Evolutionary conservation across 2,113 vertebrate genomes (phyloP).

Genomic region (Cranoglanis bouderius): DNA sequence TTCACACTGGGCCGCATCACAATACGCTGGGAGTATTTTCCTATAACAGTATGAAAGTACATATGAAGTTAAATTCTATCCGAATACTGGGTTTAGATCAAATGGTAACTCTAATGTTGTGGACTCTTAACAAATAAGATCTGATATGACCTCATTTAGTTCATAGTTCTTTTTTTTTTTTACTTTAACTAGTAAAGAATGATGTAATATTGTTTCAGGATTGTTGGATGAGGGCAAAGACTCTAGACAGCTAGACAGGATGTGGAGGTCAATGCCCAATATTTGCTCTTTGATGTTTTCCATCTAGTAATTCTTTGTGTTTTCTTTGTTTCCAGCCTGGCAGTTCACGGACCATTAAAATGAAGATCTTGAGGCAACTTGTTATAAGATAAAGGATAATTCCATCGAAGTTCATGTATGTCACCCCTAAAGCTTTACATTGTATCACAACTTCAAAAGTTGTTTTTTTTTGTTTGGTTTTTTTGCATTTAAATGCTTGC

Average conservation of each 20-base stretch:
- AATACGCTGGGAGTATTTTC: not conserved
- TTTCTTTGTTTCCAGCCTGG: not conserved
- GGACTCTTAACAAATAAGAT: not conserved
- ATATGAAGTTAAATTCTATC: not conserved
- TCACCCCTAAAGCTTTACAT: not conserved
- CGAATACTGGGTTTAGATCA: not conserved
- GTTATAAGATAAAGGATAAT: not conserved
- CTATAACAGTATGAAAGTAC: not conserved
- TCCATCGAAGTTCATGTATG: not conserved
- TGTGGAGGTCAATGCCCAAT: slow-evolving; percentile 28
- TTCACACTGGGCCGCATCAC: not conserved
- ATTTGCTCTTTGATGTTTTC: slow-evolving; percentile 15
- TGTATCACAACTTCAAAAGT: slow-evolving; percentile 8
- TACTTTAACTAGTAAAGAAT: not conserved
- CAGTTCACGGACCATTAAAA: slow-evolving; percentile 14
- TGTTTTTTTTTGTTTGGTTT: no score
- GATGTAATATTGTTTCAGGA: not conserved
- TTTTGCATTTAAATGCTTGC: not conserved
- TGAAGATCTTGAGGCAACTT: slow-evolving; percentile 11
- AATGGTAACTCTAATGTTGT: not conserved
- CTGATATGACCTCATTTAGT: not conserved
- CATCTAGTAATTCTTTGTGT: not conserved
- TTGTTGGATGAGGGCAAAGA: not conserved
- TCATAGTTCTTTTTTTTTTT: not conserved
- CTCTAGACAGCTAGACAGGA: slow-evolving; percentile 24